Base-by-base conservation (phyloP, 2,888 invertebrate genomes). In the Dicyrtoma fusca region DNA sequence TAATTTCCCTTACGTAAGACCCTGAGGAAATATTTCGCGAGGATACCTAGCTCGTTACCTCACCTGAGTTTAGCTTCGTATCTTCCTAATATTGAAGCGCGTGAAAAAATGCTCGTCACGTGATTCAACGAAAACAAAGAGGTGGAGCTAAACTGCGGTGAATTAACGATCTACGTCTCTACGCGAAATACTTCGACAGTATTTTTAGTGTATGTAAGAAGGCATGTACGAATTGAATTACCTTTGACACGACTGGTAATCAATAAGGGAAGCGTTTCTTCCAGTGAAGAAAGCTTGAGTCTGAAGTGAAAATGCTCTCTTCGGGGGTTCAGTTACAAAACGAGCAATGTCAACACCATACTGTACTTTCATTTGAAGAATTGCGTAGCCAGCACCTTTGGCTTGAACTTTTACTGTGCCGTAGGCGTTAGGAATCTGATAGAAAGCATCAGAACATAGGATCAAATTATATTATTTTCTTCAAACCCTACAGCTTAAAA, bases 341-440 rank as follows among this genome's bases (percentile, higher is more conserved):
- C 89, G 88, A 68, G 87, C 87, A 80, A 90, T 89, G 83, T 95
- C 95, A 65, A 95, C 94, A 85, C 94, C 94, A 85, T 95, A 95
- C 83, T 93, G 92, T 26, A 94, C 93, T 45, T 92, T 91, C 90
- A 97, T 90, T 86, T 97, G 96, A 78, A 97, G 87, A 81, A 97
- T 90, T 3, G 96, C 95, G 85, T 92, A 92, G n/a, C 97, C 97
- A 2, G 94, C 92, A 77, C 97, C 97, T 82, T 91, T 91, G 0
- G 94, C 95, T 80, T 92, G 91, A 59, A 96, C 94, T 84, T 94
- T 92, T 47, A 97, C 92, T 0, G 94, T 94, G 81, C 97, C 97
- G 92, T 94, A 97, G 59, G 95, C 95, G 82, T 91, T 89, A 0
- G 94, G 94, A 83, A 95, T 93, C 91, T 92, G 81, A n/a, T 26